These are phyloP conservation scores for Antrozous pallidus DNA, from an alignment of 2,797 vertebrate genomes.

Conservation along the genomic window DNA sequence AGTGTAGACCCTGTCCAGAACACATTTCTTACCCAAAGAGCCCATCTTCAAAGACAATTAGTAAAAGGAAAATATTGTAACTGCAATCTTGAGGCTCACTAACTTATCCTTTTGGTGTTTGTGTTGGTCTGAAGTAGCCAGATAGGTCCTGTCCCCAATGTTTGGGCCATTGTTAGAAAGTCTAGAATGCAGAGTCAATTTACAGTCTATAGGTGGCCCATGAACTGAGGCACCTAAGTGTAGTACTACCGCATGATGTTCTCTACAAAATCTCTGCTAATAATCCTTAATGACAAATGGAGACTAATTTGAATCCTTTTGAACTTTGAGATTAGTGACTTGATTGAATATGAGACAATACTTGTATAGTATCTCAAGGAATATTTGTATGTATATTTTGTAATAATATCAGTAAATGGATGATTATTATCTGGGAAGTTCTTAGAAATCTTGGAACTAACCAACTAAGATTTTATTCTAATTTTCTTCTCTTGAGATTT, in stretches of 20 bases:
- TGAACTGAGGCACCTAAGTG: background rate
- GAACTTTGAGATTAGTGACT: background rate
- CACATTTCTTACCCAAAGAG: background rate
- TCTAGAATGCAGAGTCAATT: background rate
- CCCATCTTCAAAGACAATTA: background rate
- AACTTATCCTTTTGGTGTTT: background rate
- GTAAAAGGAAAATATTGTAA: background rate
- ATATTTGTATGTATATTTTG: background rate
- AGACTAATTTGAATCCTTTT: background rate
- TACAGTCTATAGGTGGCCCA: no score
- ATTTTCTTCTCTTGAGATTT: background rate
- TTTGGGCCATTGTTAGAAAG: background rate
- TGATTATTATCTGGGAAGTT: background rate
- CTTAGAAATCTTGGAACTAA: background rate
- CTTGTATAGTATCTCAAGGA: background rate
- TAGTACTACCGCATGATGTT: accelerated
- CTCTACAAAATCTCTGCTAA: background rate
- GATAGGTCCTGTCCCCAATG: accelerated
- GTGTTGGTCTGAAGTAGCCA: accelerated
- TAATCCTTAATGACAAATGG: background rate
- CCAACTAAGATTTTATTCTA: background rate
- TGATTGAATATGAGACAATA: background rate
- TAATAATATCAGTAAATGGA: background rate
- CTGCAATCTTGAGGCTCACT: no score
- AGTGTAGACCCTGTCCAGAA: background rate